Conservation (phyloP, 30 jellyfish, hydroid and myxozoan genomes). For the Cassiopea andromeda region DNA sequence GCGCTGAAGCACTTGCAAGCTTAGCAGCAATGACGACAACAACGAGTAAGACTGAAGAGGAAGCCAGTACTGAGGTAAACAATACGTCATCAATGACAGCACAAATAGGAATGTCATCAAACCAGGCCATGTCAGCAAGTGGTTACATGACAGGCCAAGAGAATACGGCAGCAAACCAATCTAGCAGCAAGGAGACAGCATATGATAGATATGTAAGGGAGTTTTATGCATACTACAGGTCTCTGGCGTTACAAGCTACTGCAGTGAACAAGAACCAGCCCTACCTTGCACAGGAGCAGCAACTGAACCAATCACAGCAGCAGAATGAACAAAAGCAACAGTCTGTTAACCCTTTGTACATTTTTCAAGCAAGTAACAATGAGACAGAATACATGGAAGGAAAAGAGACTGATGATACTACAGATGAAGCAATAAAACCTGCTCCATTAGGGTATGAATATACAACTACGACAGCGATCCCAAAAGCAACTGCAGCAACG, state of each 20-base stretch:
- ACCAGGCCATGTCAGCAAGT: background rate
- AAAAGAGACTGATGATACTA: constrained; percentile 39
- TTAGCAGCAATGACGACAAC: background rate
- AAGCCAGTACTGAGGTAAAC: background rate
- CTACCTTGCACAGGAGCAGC: background rate
- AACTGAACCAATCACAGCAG: constrained; percentile 11
- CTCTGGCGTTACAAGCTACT: constrained; percentile 3
- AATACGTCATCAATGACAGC: background rate
- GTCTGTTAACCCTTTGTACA: background rate
- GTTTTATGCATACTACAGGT: constrained; percentile 8
- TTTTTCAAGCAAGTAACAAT: background rate
- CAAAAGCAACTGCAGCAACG: constrained; percentile 15
- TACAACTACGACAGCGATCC: constrained; percentile 23
- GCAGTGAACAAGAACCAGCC: constrained; percentile 1
- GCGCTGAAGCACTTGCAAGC: background rate
- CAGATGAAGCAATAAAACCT: background rate
- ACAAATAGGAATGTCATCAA: background rate
- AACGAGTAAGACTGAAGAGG: background rate
- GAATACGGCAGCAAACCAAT: background rate
- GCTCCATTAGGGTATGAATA: background rate
- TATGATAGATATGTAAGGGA: constrained; percentile 7
- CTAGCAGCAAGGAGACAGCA: background rate
- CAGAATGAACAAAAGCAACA: constrained; percentile 15
- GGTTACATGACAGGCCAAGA: background rate
- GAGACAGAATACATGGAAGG: constrained; percentile 36